phyloP scores from a whole-genome alignment of 1,140 invertebrate genomes.

The Asbolus verrucosus region DNA sequence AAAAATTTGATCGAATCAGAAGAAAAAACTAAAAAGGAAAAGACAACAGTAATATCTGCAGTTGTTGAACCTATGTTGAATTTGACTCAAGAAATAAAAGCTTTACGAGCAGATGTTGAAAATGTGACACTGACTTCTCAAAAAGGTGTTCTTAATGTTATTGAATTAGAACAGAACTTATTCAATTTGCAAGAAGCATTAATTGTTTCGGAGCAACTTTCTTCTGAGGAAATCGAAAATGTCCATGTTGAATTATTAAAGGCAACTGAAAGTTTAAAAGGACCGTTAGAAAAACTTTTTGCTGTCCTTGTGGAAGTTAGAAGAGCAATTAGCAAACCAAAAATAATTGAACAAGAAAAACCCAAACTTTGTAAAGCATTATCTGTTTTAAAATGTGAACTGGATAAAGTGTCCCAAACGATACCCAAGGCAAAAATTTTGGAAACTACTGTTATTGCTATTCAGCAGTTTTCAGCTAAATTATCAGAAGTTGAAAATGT shows the following conservation, averaged over 20 bases:
- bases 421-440: background rate
- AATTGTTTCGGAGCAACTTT: background rate
- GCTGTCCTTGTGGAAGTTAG: constrained; percentile 36
- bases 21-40: too few species aligned
- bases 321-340: constrained; percentile 39
- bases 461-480: constrained; percentile 20
- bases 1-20: background rate
- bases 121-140: constrained; percentile 1
- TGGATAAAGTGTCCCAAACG: constrained; percentile 4
- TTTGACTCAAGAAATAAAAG: too few species aligned
- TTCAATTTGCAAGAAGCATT: constrained; percentile 22
- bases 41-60: too few species aligned
- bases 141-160: background rate
- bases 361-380: constrained; percentile 42
- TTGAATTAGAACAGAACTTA: constrained; percentile 23
- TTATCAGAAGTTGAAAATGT: constrained; percentile 22
- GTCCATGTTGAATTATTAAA: background rate
- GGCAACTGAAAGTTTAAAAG: constrained; percentile 18
- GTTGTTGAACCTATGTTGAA: too few species aligned
- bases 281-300: constrained; percentile 43
- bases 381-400: constrained; percentile 37
- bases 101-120: constrained; percentile 1
- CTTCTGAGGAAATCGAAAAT: constrained; percentile 11
- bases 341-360: constrained; percentile 37
- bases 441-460: background rate